Evolutionary conservation across 2,113 vertebrate genomes (phyloP).

Genomic region (Amphiprion ocellaris): DNA sequence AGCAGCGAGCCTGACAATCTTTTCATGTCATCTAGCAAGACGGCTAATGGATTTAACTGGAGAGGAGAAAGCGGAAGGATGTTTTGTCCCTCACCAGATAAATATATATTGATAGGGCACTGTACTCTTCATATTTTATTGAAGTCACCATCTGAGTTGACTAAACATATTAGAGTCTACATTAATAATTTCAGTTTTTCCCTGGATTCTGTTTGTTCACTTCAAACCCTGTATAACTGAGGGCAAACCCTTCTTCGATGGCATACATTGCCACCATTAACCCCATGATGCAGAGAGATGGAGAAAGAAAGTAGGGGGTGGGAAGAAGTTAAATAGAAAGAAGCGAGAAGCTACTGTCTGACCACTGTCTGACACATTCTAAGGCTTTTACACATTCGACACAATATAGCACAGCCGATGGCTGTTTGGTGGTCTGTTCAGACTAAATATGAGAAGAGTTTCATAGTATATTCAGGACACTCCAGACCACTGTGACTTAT

Average conservation of each 20-base stretch:
- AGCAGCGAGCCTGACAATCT: no score
- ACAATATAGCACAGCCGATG: no score
- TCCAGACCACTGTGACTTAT: no score
- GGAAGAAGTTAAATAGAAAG: conserved; percentile 25
- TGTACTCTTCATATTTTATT: conserved; percentile 78
- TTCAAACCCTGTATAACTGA: conserved; percentile 36
- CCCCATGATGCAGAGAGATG: conserved; percentile 6
- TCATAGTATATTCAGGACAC: no score
- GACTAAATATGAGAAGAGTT: no score
- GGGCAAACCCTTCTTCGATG: conserved; percentile 57
- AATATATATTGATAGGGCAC: conserved; percentile 34
- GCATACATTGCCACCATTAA: conserved; percentile 28
- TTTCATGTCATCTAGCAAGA: conserved; percentile 6
- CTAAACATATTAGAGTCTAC: conserved; percentile 80
- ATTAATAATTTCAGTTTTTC: conserved; percentile 83
- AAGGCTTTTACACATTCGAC: no score
- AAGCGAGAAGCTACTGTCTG: no score
- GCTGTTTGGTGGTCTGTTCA: no score
- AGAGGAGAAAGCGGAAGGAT: background rate
- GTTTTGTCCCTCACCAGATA: background rate
- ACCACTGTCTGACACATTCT: no score
- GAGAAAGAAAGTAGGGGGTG: background rate
- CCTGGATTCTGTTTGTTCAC: conserved; percentile 69
- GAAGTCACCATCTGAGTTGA: conserved; percentile 74
- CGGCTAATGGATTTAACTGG: conserved; percentile 20